A percentile compares a stretch with the other conserved stretches of the same genome.
These are phyloP conservation scores for Acronicta aceris DNA, from an alignment of 2,888 invertebrate genomes.

Conservation along the genomic window DNA sequence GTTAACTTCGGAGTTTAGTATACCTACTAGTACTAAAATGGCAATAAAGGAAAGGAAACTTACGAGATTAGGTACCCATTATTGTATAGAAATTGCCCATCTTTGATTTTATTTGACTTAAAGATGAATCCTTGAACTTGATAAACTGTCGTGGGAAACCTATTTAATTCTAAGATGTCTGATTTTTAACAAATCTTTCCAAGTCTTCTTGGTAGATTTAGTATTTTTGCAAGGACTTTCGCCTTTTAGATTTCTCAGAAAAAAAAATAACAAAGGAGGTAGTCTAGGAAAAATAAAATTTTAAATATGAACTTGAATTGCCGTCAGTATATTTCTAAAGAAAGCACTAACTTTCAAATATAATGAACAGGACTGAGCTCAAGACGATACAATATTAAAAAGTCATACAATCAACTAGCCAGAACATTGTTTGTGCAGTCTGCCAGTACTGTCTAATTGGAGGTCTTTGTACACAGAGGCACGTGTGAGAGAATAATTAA, in stretches of 20 bases:
- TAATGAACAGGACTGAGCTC: conserved; percentile 30
- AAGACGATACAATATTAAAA: conserved; percentile 45
- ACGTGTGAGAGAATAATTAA: conserved; percentile 52
- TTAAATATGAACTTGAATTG: too few species aligned
- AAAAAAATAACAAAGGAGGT: too few species aligned
- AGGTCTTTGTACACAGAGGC: conserved; percentile 34
- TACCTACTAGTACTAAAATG: background rate
- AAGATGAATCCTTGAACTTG: too few species aligned
- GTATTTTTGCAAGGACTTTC: too few species aligned
- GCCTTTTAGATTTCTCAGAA: too few species aligned
- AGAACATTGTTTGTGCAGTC: conserved; percentile 37
- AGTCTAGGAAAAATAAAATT: too few species aligned
- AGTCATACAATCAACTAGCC: conserved; percentile 39
- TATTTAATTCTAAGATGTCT: too few species aligned
- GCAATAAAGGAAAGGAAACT: background rate
- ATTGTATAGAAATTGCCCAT: background rate
- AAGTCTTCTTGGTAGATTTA: too few species aligned
- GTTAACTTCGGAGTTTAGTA: background rate
- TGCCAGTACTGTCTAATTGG: conserved; percentile 48
- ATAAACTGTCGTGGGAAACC: too few species aligned
- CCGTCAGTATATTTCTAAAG: too few species aligned
- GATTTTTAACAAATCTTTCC: too few species aligned
- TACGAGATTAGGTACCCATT: background rate
- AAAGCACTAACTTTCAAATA: conserved; percentile 36
- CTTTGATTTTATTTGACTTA: too few species aligned